These are phyloP conservation scores for Thecocarcelia acutangulata DNA, from an alignment of 2,888 invertebrate species.

Conservation along the genomic window DNA sequence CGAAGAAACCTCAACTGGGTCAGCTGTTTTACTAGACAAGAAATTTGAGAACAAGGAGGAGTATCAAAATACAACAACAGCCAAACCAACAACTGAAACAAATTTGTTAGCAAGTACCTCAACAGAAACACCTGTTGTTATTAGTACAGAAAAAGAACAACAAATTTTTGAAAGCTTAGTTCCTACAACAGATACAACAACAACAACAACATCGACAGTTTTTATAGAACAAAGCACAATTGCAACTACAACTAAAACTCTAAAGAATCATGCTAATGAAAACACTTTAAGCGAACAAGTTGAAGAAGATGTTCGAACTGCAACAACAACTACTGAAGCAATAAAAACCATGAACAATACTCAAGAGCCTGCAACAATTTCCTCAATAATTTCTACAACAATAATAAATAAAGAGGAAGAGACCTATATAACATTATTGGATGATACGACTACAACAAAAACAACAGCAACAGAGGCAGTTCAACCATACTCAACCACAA, in stretches of 20 bases:
- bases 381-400: constrained; percentile 8
- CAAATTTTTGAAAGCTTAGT: constrained; percentile 49
- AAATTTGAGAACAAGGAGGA: constrained; percentile 58
- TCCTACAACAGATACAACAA: constrained; percentile 14
- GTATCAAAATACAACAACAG: constrained; percentile 54
- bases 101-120: constrained; percentile 41
- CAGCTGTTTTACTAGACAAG: constrained; percentile 33
- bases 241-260: constrained; percentile 12
- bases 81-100: constrained; percentile 44
- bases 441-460: constrained; percentile 52
- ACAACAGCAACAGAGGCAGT: constrained; percentile 31
- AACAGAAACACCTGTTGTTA: constrained; percentile 70
- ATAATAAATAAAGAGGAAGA: constrained; percentile 49
- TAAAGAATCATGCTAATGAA: constrained; percentile 30
- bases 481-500: constrained; percentile 21
- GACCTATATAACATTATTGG: constrained; percentile 54
- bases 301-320: constrained; percentile 44
- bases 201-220: background rate
- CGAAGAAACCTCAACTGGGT: constrained; percentile 52
- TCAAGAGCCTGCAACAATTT: constrained; percentile 46
- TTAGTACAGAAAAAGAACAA: constrained; percentile 44
- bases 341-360: constrained; percentile 58
- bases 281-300: constrained; percentile 30
- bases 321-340: constrained; percentile 41
- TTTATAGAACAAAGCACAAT: constrained; percentile 4